These are phyloP conservation scores for Eumacrocentrus americanus DNA, from an alignment of 2,888 invertebrate species.

Conservation along the genomic window DNA sequence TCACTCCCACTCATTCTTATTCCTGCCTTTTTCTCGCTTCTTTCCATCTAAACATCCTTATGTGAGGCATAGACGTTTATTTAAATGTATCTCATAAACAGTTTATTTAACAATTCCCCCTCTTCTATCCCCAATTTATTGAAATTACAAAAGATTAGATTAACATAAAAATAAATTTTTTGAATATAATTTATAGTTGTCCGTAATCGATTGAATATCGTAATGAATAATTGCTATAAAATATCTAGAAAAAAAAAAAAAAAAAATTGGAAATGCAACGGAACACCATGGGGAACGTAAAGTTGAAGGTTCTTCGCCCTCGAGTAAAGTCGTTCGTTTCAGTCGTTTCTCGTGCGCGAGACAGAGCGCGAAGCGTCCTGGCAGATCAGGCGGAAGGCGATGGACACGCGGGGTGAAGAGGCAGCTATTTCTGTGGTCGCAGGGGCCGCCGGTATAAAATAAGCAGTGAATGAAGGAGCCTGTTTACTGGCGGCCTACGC, in stretches of 20 bases:
- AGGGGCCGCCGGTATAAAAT: conserved; percentile 57
- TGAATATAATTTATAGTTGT: too few species aligned
- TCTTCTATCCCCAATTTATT: too few species aligned
- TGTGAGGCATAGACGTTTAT: conserved; percentile 2
- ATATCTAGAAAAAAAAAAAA: conserved; percentile 5
- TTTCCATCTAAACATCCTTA: conserved; percentile 17
- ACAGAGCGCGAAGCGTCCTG: conserved; percentile 3
- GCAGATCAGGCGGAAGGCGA: conserved; percentile 24
- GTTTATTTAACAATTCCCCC: too few species aligned
- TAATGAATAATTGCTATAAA: too few species aligned
- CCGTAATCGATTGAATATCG: too few species aligned
- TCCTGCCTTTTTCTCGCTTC: conserved; percentile 26
- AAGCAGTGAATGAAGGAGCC: conserved; percentile 61
- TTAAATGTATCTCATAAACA: too few species aligned
- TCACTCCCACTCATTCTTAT: conserved; percentile 22
- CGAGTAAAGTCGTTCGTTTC: conserved; percentile 7
- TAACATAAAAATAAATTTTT: too few species aligned
- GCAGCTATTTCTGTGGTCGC: conserved; percentile 60
- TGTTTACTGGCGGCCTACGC: conserved; percentile 60
- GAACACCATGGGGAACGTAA: background rate
- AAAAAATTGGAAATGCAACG: conserved; percentile 16
- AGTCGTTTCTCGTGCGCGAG: conserved; percentile 15
- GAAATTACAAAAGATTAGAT: too few species aligned
- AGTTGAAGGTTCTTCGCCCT: conserved; percentile 19
- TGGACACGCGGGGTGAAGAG: conserved; percentile 39